A percentile compares a stretch with the other conserved stretches of the same genome.
Evolutionary conservation across 2,888 invertebrate species (phyloP).

Genomic region (Lochmaea crataegi): DNA sequence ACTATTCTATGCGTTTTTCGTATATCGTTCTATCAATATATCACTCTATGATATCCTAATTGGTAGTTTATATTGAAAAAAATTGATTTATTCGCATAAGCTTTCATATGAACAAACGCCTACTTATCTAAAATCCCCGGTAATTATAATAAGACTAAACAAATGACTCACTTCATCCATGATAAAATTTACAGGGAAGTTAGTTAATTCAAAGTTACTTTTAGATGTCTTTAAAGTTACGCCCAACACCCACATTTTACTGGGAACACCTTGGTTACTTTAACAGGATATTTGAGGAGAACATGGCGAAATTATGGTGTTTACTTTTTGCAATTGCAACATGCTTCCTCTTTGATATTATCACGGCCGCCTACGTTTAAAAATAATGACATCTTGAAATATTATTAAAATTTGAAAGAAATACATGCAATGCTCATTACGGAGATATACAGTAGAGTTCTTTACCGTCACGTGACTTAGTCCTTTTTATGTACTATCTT

Average conservation of each 20-base stretch:
- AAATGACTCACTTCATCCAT: background rate
- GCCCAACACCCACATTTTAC: constrained; percentile 15
- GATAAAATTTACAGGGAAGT: background rate
- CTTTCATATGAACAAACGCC: background rate
- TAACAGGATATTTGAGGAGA: constrained; percentile 21
- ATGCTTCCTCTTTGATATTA: constrained; percentile 23
- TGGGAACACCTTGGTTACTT: constrained; percentile 1
- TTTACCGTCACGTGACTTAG: too few species aligned
- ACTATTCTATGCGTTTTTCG: background rate
- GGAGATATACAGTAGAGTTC: too few species aligned
- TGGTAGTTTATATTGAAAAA: background rate
- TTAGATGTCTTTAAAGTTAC: background rate
- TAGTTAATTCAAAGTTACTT: background rate
- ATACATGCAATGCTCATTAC: too few species aligned
- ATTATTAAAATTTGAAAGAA: background rate
- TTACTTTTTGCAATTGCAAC: constrained; percentile 21
- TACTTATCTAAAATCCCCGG: background rate
- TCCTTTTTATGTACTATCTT: too few species aligned
- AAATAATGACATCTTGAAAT: background rate
- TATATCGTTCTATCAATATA: background rate
- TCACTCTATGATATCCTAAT: background rate
- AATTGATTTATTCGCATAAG: background rate
- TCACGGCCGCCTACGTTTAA: constrained; percentile 14
- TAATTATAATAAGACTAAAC: background rate
- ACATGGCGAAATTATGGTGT: constrained; percentile 24